These are phyloP conservation scores for Diploptera punctata DNA, from an alignment of 2,888 invertebrate species.

Conservation along the genomic window DNA sequence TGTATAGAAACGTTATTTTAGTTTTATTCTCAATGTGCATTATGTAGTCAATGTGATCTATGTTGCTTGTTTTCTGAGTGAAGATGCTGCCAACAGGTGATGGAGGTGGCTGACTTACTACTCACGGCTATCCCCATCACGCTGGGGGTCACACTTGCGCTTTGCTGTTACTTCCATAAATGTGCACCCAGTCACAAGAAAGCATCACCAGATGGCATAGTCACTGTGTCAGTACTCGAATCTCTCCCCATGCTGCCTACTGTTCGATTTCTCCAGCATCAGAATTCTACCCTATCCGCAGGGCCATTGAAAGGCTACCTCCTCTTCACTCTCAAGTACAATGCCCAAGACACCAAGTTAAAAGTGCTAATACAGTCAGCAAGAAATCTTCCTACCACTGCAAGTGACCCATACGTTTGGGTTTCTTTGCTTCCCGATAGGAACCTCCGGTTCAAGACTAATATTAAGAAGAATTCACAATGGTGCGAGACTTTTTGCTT, in stretches of 20 bases:
- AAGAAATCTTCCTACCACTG: constrained; percentile 91
- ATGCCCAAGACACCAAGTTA: not conserved
- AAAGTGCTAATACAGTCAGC: constrained; percentile 55
- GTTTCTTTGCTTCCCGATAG: constrained; percentile 91
- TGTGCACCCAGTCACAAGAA: not conserved
- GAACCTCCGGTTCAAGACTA: constrained; percentile 90
- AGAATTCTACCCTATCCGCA: no score
- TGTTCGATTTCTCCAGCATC: not conserved
- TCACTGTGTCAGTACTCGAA: not conserved
- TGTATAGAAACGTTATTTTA: no score
- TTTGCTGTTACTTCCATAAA: constrained; percentile 14
- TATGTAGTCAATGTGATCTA: no score
- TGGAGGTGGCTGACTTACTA: constrained; percentile 5
- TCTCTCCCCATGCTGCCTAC: constrained; percentile 8
- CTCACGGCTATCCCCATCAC: constrained; percentile 9
- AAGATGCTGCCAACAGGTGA: not conserved
- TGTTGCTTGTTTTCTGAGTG: no score
- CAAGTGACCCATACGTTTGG: constrained; percentile 85
- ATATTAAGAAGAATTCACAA: constrained; percentile 87
- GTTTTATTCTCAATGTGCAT: no score
- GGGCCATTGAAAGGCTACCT: no score
- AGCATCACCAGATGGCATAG: not conserved
- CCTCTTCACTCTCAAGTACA: constrained; percentile 17
- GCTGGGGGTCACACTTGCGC: not conserved
- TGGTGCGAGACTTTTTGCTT: constrained; percentile 97